phyloP scores from a whole-genome alignment of 2,797 vertebrate genomes.

The Sebastes kiyomatsui region DNA sequence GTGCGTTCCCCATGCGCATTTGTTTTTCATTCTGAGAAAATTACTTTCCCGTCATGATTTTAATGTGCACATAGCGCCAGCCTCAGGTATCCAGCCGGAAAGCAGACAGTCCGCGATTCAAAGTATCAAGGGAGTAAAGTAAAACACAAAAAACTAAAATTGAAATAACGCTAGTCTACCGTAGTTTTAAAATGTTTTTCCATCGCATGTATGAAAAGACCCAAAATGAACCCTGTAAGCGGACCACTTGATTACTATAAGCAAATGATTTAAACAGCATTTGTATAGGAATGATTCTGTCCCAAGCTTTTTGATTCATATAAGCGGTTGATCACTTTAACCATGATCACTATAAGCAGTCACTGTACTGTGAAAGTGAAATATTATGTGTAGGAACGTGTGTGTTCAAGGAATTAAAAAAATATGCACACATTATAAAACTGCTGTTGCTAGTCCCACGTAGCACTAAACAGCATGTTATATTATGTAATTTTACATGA shows the following conservation, averaged over 20 bases:
- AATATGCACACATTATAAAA: slow-evolving; percentile 4
- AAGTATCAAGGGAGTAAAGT: not conserved
- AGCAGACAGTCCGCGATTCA: not conserved
- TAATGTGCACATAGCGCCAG: not conserved
- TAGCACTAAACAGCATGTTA: not conserved
- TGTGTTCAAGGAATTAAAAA: slow-evolving; percentile 10
- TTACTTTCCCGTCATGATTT: not conserved
- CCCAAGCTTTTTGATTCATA: not conserved
- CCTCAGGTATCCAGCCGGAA: not conserved
- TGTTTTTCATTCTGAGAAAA: not conserved
- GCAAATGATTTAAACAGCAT: not conserved
- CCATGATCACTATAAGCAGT: not conserved
- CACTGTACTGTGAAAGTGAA: slow-evolving; percentile 31
- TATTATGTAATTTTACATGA: not conserved
- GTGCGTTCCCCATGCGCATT: not conserved
- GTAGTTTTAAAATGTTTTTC: not conserved
- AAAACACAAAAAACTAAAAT: not conserved
- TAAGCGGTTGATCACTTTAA: not conserved
- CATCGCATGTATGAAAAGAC: not conserved
- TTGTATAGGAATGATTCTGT: not conserved
- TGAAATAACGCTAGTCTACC: not conserved
- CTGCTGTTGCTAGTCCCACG: not conserved
- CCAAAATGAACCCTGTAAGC: not conserved
- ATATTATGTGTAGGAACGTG: slow-evolving; percentile 7
- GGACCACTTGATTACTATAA: not conserved